These are phyloP conservation scores for Fragum fragum DNA, from an alignment of 2,888 invertebrate genomes.

Conservation along the genomic window DNA sequence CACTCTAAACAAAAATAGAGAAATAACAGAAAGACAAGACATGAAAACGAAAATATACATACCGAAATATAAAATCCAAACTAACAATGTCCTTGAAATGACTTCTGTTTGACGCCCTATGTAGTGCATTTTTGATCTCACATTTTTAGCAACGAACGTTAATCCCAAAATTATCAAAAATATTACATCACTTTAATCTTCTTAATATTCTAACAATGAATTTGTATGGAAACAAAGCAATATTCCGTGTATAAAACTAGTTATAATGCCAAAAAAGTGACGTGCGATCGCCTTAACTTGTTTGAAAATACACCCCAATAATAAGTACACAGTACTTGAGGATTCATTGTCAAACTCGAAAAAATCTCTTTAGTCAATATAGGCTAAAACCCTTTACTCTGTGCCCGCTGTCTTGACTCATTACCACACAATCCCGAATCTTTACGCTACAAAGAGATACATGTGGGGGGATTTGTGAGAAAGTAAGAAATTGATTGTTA, in stretches of 20 bases:
- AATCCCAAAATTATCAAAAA: not conserved
- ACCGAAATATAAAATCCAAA: not conserved
- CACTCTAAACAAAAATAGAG: too few species aligned
- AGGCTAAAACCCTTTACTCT: not conserved
- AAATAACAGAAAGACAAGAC: not conserved
- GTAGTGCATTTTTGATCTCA: not conserved
- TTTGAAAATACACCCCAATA: not conserved
- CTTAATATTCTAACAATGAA: not conserved
- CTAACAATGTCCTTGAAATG: not conserved
- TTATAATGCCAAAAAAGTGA: not conserved
- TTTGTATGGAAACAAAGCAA: not conserved
- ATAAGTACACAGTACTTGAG: not conserved
- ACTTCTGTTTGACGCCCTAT: not conserved
- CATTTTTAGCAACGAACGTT: not conserved
- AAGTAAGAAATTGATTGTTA: too few species aligned
- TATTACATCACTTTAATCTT: not conserved
- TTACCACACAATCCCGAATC: too few species aligned
- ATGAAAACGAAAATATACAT: not conserved
- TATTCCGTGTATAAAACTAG: not conserved
- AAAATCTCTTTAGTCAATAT: slow-evolving; percentile 20
- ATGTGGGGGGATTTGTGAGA: too few species aligned
- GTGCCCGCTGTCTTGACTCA: too few species aligned
- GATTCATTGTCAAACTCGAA: slow-evolving; percentile 4
- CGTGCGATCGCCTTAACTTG: not conserved
- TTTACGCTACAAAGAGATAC: too few species aligned